Evolutionary conservation across 53 echinoderm and acorn worm species (phyloP), one percentile per base, ranked within the genome.

Genomic region (Hippasteria phrygiana): DNA sequence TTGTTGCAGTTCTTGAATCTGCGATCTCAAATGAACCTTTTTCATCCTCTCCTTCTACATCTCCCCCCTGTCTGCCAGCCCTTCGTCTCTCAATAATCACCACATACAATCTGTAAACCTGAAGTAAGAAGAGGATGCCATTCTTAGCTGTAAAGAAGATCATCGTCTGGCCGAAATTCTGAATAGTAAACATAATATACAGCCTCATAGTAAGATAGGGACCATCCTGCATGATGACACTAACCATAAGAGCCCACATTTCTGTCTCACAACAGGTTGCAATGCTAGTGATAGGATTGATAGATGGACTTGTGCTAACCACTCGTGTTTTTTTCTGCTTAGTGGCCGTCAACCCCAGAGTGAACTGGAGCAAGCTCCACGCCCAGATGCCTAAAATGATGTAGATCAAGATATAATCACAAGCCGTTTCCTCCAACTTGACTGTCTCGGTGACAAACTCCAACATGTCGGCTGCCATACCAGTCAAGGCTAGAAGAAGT

Each of bases 71-170:
- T 28, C 55, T 70, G 22, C 71, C 71, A 35, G 71, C 71, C 64
- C 36, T 64, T 13, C 85, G 33, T 16, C 85, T 69, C 85, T 85
- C 85, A 0, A 71, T 32, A 16, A 94, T 56, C 29, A 95, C 86
- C 11, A 95, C 91, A 43, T 83, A 88, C 48, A 95, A 54, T 22
- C 95, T 76, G 55, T 95, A 95, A 72, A 93, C 69, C 81, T 95
- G 95, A 2, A 95, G 91, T 11, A 93, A 71, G 59, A 95, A 88
- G 17, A 93, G 53, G 24, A 95, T 90, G 20, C 90, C 92, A 55
- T 95, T 95, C 74, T 95, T 95, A 38, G 83, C 88, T 10, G 95
- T 93, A 59, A 95, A 95, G 59, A 95, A 95, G 16, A 95, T 88
- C 90, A 88, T 93, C 24, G 87, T 90, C 74, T 93, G 92, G 16